A percentile compares a stretch with the other conserved stretches of the same genome.
These are phyloP conservation scores for Ceratothoa steindachneri DNA, from an alignment of 2,888 invertebrate genomes.

Conservation along the genomic window DNA sequence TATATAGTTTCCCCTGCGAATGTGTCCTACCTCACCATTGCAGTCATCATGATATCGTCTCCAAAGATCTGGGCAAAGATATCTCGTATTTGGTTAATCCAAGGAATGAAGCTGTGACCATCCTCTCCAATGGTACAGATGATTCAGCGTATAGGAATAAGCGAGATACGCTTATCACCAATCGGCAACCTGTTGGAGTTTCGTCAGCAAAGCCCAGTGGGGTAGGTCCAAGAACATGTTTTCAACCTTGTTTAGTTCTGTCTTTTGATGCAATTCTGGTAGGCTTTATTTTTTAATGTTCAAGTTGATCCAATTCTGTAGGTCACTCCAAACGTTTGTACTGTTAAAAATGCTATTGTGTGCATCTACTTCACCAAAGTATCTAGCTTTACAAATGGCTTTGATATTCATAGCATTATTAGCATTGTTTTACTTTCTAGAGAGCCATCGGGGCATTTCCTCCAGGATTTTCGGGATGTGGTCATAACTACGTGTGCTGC, in stretches of 20 bases:
- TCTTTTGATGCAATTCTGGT: no score
- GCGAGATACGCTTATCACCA: background rate
- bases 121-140: background rate
- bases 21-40: background rate
- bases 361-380: no score
- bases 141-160: background rate
- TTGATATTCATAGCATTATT: no score
- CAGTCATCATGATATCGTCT: background rate
- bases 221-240: background rate
- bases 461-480: slow-evolving; percentile 30
- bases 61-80: background rate
- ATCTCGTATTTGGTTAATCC: background rate
- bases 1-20: background rate
- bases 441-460: slow-evolving; percentile 37
- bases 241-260: no score
- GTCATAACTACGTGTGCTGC: slow-evolving; percentile 47
- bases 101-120: background rate
- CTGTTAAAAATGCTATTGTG: no score
- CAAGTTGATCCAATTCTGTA: no score
- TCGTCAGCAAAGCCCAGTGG: background rate
- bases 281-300: no score
- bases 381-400: no score
- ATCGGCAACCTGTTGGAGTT: background rate
- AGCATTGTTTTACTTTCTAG: slow-evolving; percentile 13
- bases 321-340: no score